A percentile compares a stretch with the other conserved stretches of the same genome.
Conservation (phyloP, 2,113 vertebrate species). For the Tachycineta bicolor region DNA sequence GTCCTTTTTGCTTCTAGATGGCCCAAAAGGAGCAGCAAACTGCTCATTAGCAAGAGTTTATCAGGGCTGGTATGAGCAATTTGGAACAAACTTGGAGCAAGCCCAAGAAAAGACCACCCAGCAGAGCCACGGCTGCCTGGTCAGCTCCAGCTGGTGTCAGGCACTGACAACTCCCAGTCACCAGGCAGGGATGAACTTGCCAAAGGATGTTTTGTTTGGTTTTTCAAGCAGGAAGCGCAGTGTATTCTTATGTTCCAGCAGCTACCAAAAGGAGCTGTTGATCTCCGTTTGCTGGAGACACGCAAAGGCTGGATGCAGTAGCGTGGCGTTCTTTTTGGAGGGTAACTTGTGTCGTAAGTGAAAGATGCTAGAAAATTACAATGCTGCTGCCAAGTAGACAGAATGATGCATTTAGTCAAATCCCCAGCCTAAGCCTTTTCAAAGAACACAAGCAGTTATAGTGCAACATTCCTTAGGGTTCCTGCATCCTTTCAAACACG, state of each 20-base stretch:
- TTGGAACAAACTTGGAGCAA: constrained; percentile 22
- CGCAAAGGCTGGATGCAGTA: neutral
- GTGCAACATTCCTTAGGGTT: constrained; percentile 43
- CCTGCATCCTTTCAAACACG: constrained; percentile 57
- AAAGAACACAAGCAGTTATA: constrained; percentile 26
- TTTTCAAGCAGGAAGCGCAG: neutral
- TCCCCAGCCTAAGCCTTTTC: constrained; percentile 42
- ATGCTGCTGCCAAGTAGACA: constrained; percentile 13
- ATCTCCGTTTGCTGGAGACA: constrained; percentile 32
- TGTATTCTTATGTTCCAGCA: constrained; percentile 12
- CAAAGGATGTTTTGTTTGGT: neutral
- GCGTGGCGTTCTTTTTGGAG: neutral
- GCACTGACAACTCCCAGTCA: constrained; percentile 49
- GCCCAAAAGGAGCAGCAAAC: constrained; percentile 8
- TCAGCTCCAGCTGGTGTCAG: constrained; percentile 28
- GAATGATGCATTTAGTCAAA: constrained; percentile 39
- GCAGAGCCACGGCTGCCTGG: neutral
- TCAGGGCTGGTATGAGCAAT: constrained; percentile 7
- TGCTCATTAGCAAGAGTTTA: constrained; percentile 57
- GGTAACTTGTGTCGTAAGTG: neutral
- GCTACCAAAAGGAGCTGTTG: constrained; percentile 24
- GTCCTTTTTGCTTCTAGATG: constrained; percentile 18
- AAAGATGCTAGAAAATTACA: constrained; percentile 48
- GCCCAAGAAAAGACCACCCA: constrained; percentile 66
- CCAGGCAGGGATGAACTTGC: neutral